Percentiles rank a stretch among this genome's conserved stretches.
phyloP scores from a whole-genome alignment of 2,888 invertebrate genomes.

The Serrognathus titanus region DNA sequence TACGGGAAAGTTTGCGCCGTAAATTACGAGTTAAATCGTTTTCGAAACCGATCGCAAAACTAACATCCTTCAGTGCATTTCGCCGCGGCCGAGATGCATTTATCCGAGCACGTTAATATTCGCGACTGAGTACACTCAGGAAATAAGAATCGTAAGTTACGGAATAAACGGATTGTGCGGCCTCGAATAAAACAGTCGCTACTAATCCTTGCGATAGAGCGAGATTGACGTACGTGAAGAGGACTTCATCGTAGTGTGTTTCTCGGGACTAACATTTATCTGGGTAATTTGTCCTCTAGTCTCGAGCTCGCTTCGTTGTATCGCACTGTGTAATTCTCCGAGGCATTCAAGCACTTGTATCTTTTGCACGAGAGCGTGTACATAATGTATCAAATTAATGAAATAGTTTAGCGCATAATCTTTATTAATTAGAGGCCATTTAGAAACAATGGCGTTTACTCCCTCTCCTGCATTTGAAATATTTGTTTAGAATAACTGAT shows the following conservation, averaged over 20 bases:
- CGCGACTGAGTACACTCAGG: background rate
- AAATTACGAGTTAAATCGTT: background rate
- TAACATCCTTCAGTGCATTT: background rate
- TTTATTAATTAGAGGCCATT: no score
- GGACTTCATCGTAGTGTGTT: background rate
- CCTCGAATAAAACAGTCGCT: background rate
- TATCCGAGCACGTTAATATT: background rate
- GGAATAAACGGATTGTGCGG: background rate
- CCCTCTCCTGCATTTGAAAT: no score
- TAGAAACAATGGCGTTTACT: no score
- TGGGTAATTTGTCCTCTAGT: conserved; percentile 4
- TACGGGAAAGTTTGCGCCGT: conserved; percentile 1
- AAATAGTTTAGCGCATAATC: no score
- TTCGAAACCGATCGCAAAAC: background rate
- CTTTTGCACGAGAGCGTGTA: no score
- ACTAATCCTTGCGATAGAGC: background rate
- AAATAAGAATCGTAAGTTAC: background rate
- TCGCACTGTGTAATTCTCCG: no score
- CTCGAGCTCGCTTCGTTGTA: background rate
- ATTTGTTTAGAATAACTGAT: no score
- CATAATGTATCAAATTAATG: no score
- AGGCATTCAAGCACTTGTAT: no score
- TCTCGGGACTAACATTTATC: conserved; percentile 8
- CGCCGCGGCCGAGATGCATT: background rate
- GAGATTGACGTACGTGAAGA: background rate